Evolutionary conservation across 2,888 invertebrate species (phyloP).

Genomic region (Drosophila longiperda): DNA sequence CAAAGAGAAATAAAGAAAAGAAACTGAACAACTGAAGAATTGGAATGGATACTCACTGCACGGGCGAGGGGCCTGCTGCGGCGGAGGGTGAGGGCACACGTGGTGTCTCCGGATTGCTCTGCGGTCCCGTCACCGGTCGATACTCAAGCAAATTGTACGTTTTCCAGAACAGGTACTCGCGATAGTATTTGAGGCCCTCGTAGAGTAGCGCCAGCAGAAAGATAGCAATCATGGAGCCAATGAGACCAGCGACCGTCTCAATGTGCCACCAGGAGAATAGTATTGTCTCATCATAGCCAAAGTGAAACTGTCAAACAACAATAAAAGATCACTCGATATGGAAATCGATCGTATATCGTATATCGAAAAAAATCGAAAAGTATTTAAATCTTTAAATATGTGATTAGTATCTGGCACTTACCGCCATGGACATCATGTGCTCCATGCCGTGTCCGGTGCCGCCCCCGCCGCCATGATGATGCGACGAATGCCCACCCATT

Average conservation of each 20-base stretch:
- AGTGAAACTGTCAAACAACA: slow-evolving; percentile 88
- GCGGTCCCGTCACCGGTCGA: slow-evolving; percentile 92
- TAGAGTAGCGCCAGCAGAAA: slow-evolving; percentile 96
- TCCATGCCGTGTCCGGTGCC: slow-evolving; percentile 76
- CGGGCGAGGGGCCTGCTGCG: slow-evolving; percentile 86
- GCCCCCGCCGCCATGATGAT: slow-evolving; percentile 57
- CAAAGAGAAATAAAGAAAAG: not conserved
- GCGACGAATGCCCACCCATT: slow-evolving; percentile 45
- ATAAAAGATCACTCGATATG: too few species aligned
- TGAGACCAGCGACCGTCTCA: slow-evolving; percentile 90
- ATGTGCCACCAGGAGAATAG: slow-evolving; percentile 94
- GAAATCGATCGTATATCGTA: too few species aligned
- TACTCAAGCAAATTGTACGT: slow-evolving; percentile 94
- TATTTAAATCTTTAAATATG: not conserved
- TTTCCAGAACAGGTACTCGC: slow-evolving; percentile 94
- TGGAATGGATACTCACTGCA: slow-evolving; percentile 88
- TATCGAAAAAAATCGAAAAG: not conserved
- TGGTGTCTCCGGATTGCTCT: slow-evolving; percentile 84
- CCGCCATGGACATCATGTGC: slow-evolving; percentile 85
- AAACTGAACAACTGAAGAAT: not conserved
- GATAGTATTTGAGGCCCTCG: slow-evolving; percentile 92
- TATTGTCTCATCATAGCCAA: slow-evolving; percentile 90
- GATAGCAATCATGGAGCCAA: slow-evolving; percentile 96
- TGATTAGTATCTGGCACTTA: slow-evolving; percentile 49
- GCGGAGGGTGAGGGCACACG: slow-evolving; percentile 87